Evolutionary conservation across 1,140 invertebrate genomes (phyloP).

Genomic region (Ganaspis sp.): DNA sequence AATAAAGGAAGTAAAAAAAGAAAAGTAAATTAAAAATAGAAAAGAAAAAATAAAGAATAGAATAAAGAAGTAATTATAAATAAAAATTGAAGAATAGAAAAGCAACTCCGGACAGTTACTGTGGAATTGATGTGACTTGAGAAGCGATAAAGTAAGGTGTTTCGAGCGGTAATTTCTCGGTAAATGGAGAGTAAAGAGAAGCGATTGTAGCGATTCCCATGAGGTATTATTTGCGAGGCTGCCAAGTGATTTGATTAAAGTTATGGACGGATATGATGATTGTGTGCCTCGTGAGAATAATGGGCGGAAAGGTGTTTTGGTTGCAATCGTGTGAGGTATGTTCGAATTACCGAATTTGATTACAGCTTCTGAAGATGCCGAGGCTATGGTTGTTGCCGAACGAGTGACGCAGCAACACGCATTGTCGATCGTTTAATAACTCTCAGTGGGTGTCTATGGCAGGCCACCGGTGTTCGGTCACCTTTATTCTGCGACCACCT

Average conservation of each 20-base stretch:
- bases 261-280: constrained; percentile 22
- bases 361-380: constrained; percentile 51
- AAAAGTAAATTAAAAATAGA: too few relatives aligned
- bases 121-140: too few relatives aligned
- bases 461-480: constrained; percentile 44
- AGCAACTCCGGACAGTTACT: too few relatives aligned
- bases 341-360: constrained; percentile 43
- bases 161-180: not conserved
- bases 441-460: constrained; percentile 46
- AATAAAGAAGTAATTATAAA: too few relatives aligned
- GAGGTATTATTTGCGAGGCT: not conserved
- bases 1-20: too few relatives aligned
- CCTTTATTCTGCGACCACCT: constrained; percentile 34
- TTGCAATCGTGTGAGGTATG: constrained; percentile 34
- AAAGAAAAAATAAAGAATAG: too few relatives aligned
- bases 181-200: not conserved
- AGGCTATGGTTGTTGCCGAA: constrained; percentile 33
- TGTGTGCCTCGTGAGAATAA: constrained; percentile 17
- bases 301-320: constrained; percentile 22
- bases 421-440: constrained; percentile 53
- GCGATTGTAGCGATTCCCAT: not conserved
- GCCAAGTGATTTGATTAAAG: constrained; percentile 12
- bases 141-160: not conserved
- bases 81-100: too few relatives aligned
- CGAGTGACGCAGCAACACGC: constrained; percentile 48